Conservation (phyloP, 2,888 invertebrate species). For the Augiades crinisus region DNA sequence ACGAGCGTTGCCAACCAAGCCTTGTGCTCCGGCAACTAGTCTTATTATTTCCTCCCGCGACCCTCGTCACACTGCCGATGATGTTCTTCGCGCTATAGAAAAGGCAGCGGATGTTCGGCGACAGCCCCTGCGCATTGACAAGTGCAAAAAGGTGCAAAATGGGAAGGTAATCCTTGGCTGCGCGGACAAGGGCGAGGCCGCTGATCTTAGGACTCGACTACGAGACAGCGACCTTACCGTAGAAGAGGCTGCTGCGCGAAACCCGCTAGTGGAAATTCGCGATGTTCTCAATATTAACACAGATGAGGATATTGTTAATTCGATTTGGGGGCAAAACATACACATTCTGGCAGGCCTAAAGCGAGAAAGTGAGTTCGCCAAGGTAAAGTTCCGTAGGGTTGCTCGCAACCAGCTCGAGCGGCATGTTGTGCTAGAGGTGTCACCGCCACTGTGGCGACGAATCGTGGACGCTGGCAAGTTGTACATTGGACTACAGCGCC, state of each 20-base stretch:
- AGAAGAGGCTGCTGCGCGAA: neutral
- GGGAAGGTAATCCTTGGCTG: neutral
- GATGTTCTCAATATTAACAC: neutral
- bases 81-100: too few species aligned
- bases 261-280: neutral
- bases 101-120: too few species aligned
- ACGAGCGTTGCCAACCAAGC: too few species aligned
- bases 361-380: neutral
- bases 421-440: neutral
- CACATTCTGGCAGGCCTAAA: too few species aligned
- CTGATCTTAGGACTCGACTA: too few species aligned
- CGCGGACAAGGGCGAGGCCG: too few species aligned
- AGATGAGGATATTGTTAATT: neutral
- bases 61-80: too few species aligned
- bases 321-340: neutral
- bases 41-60: too few species aligned
- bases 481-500: slow-evolving; percentile 31
- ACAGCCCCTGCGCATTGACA: neutral
- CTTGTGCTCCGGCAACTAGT: too few species aligned
- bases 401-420: neutral
- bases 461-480: neutral
- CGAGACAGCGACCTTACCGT: neutral
- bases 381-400: neutral
- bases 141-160: neutral
- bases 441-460: slow-evolving; percentile 23